phyloP scores from a whole-genome alignment of 2,797 vertebrate species.

The Pitangus sulphuratus region DNA sequence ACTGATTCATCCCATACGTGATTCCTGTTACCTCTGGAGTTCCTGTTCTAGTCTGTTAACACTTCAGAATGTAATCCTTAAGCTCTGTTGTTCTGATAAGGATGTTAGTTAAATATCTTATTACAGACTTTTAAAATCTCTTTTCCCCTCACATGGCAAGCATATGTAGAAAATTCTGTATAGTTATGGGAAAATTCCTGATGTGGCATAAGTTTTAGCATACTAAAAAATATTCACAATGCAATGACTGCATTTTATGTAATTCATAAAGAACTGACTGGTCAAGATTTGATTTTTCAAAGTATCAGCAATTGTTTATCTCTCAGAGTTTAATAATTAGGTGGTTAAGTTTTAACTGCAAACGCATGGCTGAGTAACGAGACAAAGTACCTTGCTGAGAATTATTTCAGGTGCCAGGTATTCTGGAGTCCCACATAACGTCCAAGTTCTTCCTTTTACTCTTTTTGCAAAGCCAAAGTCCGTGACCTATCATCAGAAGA shows the following conservation, averaged over 20 bases:
- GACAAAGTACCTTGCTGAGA: constrained; percentile 92
- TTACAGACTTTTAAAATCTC: not conserved
- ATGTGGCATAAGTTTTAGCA: not conserved
- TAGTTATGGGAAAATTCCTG: not conserved
- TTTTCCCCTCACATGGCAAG: not conserved
- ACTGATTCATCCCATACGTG: not conserved
- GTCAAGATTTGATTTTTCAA: not conserved
- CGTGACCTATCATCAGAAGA: constrained; percentile 85
- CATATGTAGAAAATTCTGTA: not conserved
- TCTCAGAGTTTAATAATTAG: not conserved
- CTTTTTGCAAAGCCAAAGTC: constrained; percentile 99
- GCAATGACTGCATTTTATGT: not conserved
- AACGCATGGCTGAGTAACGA: not conserved
- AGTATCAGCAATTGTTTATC: not conserved
- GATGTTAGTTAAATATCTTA: not conserved
- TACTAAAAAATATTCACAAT: not conserved
- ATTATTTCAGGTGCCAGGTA: constrained; percentile 99
- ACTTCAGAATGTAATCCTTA: not conserved
- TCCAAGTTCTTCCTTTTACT: constrained; percentile 99
- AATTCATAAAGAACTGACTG: not conserved
- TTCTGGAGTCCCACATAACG: constrained; percentile 98
- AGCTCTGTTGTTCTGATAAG: not conserved
- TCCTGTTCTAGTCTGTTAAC: not conserved
- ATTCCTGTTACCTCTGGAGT: not conserved
- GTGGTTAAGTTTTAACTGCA: not conserved